Base-by-base conservation (phyloP, 2,113 vertebrate species). In the Ammodytes dubius region DNA sequence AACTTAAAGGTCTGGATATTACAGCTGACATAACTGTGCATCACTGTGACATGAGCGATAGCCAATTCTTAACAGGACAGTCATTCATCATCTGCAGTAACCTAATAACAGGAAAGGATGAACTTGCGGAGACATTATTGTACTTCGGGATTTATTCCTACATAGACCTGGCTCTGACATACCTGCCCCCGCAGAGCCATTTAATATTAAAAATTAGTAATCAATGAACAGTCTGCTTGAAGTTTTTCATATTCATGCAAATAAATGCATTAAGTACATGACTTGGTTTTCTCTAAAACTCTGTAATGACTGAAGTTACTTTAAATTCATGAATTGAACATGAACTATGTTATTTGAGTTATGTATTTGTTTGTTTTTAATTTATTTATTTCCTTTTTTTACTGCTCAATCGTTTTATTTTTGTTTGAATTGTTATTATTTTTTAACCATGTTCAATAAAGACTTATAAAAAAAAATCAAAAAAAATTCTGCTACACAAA, bases 1-100 rank as follows among this genome's bases (percentile, higher is more conserved):
- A 53, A 61, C 35, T 70, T 59, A n/a, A 54, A 47, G 27, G 27
- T 78, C 35, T 70, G 63, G 54, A 14, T 59, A 81, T 58, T 78
- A 67, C 50, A 47, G 43, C 12, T 67, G 74, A 70, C 69, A 74
- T 10, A 17, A 66, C 11, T 76, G 35, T 78, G 56, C 50, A 49
- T 71, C 52, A 56, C 67, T 54, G 42, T 40, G 37, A 81, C 54
- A 60, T 2, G 8, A 67, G n/a, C 39, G 6, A 52, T 0, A 37
- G 17, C 15, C 14, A 72, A 46, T 45, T 14, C 10, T 7, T 42
- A 13, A 61, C 10, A 80, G 40, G 14, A 37, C 0, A 3, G 1
- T 10, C 37, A 27, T 74, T 76, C 39, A 65, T 79, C 77, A 27
- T 46, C 10, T 45, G 3, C 67, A 69, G 42, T 40, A 40, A 73